A percentile compares a stretch with the other conserved stretches of the same genome.
Evolutionary conservation across 2,113 vertebrate species (phyloP).

Genomic region (Boulengeromyrus knoepffleri): DNA sequence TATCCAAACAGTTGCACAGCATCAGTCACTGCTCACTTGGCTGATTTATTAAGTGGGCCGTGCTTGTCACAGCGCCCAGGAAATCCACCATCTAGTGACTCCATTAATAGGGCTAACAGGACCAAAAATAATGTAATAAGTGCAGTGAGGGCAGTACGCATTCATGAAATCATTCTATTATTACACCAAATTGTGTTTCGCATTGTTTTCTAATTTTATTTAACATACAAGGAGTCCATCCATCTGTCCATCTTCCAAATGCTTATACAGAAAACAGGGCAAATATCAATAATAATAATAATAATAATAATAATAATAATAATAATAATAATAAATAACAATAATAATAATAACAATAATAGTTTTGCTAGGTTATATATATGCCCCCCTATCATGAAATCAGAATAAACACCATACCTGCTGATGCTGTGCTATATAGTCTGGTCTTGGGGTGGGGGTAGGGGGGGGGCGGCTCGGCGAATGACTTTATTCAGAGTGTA

Average conservation of each 20-base stretch:
- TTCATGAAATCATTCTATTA: background rate
- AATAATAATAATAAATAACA: background rate
- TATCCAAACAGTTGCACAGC: background rate
- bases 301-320: background rate
- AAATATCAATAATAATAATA: background rate
- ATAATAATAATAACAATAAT: background rate
- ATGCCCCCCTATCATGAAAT: background rate
- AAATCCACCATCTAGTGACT: background rate
- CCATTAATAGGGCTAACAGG: background rate
- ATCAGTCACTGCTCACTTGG: background rate
- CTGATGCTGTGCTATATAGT: background rate
- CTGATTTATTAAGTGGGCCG: background rate
- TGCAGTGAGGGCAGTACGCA: background rate
- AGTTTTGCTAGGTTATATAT: background rate
- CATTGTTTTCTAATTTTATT: background rate
- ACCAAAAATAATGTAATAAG: background rate
- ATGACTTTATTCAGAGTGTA: slow-evolving; percentile 17
- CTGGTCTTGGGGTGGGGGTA: background rate
- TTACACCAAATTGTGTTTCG: background rate
- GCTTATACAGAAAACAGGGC: background rate
- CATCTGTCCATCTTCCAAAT: background rate
- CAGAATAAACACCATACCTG: background rate
- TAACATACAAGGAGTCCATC: background rate
- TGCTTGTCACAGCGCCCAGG: background rate
- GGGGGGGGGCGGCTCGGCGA: background rate